A percentile compares a stretch with the other conserved stretches of the same genome.
These are phyloP conservation scores for Crotalus tigris DNA, from an alignment of 2,113 vertebrate species.

Conservation along the genomic window DNA sequence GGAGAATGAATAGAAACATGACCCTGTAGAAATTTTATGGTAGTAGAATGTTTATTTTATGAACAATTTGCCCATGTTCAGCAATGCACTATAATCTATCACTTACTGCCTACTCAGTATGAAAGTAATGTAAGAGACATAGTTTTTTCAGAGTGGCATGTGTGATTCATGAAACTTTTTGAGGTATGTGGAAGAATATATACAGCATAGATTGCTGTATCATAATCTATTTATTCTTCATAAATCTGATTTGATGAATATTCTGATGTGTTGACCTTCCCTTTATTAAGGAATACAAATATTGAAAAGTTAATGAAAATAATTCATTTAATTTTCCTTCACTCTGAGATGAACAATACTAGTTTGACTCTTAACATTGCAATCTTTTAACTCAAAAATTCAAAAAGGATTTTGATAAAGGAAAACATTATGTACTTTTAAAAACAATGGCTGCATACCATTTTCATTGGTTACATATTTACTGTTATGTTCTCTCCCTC, in stretches of 20 bases:
- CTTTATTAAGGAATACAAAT: neutral
- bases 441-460: neutral
- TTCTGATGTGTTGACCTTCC: neutral
- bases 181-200: neutral
- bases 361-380: neutral
- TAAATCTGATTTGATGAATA: neutral
- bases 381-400: neutral
- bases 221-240: neutral
- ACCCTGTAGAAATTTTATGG: slow-evolving; percentile 33
- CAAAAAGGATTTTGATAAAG: neutral
- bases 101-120: neutral
- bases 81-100: slow-evolving; percentile 33
- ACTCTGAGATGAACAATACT: neutral
- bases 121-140: slow-evolving; percentile 33
- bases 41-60: slow-evolving; percentile 45
- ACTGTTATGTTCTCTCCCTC: neutral
- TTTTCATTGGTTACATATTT: neutral
- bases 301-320: neutral
- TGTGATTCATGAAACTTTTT: neutral
- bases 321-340: neutral
- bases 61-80: slow-evolving; percentile 29
- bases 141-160: neutral
- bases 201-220: neutral
- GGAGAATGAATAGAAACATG: neutral
- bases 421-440: neutral